Evolutionary conservation across 1,140 invertebrate genomes (phyloP), one percentile per base, ranked within the genome.

Genomic region (Bombyx mandarina): DNA sequence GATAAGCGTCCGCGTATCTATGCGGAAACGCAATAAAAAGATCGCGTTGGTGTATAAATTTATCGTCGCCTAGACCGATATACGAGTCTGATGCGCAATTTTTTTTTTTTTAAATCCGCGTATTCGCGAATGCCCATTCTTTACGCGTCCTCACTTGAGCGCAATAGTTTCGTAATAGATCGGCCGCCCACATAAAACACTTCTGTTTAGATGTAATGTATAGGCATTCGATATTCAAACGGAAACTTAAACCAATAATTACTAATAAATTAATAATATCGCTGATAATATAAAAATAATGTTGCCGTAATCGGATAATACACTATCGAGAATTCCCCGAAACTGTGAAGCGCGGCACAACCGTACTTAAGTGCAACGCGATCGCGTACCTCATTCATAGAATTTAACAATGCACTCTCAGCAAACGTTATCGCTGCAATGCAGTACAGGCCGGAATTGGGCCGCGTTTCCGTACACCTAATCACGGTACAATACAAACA

Each of bases 21-120:
- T 77, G 82, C 83, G 83, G 82, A 86, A 85, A 77, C 75, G 71
- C 67, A 76, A 73, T 75, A 71, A 82, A 82, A 82, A 78, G 65
- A 69, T 75, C 67, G 73, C 79, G 79, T 82, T 65, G 71, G 71
- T 70, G 74, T 78, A 73, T 76, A 79, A 81, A 82, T 86, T 83
- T 79, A 82, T 80, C 71, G 77, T 79, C 69, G 66, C 73, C 61
- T 65, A 62, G 62, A 66, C 64, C 63, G 69, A 77, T 79, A 73
- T 68, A 69, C 65, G 63, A 65, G 59, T 67, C 61, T 65, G 65
- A 77, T 79, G 75, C 71, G 66, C 63, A 67, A 62, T 59, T 58
- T 70, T 79, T 77, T 75, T 75, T 57, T 61, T 59, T 12, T 50
- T 22, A 47, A 56, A 66, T 56, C 57, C 77, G 65, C 74, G 72